Percentiles rank a stretch among this genome's conserved stretches.
Conservation (phyloP, 2,797 vertebrate species). For the Sternarchorhynchus goeldii region DNA sequence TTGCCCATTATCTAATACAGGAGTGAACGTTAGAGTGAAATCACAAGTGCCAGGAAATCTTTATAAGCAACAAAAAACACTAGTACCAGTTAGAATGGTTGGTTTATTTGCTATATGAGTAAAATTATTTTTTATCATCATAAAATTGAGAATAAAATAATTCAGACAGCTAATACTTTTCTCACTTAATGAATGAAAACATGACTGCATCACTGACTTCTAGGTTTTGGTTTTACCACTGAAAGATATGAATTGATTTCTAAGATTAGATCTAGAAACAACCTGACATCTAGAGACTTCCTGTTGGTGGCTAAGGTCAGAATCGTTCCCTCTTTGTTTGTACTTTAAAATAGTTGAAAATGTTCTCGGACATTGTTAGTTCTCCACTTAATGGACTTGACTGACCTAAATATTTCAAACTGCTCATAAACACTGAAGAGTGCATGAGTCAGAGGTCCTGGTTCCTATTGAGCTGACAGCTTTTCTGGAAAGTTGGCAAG, state of each 20-base stretch:
- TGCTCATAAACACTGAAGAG: constrained; percentile 22
- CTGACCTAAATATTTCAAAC: background rate
- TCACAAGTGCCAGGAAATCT: constrained; percentile 1
- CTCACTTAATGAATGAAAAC: background rate
- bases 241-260: background rate
- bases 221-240: background rate
- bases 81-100: no score
- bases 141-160: no score
- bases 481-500: constrained; percentile 6
- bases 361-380: background rate
- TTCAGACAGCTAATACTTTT: no score
- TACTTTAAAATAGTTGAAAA: constrained; percentile 1
- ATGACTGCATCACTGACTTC: background rate
- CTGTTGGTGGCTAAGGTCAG: background rate
- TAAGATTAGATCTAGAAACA: background rate
- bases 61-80: no score
- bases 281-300: background rate
- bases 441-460: background rate
- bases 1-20: background rate
- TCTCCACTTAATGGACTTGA: background rate
- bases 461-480: background rate
- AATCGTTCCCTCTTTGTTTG: background rate
- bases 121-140: no score
- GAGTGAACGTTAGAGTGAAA: background rate
- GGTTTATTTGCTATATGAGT: no score